Evolutionary conservation across 2,888 invertebrate species (phyloP).

Genomic region (Leptura quadrifasciata): DNA sequence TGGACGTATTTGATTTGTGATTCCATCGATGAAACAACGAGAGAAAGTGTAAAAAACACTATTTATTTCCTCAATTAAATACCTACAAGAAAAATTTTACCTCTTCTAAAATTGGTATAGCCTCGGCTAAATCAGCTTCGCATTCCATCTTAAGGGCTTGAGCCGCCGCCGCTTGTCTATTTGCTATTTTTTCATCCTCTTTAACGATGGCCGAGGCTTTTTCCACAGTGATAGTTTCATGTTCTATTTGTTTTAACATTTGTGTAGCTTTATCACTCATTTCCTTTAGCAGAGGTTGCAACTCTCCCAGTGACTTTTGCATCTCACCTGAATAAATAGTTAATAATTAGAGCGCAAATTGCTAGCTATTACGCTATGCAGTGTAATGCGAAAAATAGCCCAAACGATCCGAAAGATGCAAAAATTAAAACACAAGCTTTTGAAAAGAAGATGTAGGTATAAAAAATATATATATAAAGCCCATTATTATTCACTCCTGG

Average conservation of each 20-base stretch:
- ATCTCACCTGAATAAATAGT: slow-evolving; percentile 75
- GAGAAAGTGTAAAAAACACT: too few species aligned
- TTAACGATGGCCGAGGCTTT: slow-evolving; percentile 86
- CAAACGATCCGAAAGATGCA: too few species aligned
- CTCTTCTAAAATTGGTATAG: slow-evolving; percentile 88
- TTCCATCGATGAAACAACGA: too few species aligned
- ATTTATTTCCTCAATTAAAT: not conserved
- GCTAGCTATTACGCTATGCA: not conserved
- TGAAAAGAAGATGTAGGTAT: too few species aligned
- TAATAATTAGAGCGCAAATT: too few species aligned
- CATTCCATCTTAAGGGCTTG: slow-evolving; percentile 91
- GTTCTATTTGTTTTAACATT: slow-evolving; percentile 86
- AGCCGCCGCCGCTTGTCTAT: slow-evolving; percentile 89
- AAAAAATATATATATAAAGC: too few species aligned
- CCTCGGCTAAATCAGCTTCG: slow-evolving; percentile 93
- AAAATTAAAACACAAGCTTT: too few species aligned
- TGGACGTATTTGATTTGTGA: too few species aligned
- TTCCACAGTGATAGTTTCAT: slow-evolving; percentile 85
- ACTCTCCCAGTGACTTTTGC: slow-evolving; percentile 83
- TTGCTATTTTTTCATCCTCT: slow-evolving; percentile 91
- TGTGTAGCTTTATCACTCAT: slow-evolving; percentile 84
- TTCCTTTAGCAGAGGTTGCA: slow-evolving; percentile 84
- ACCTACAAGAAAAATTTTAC: slow-evolving; percentile 21
- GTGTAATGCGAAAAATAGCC: too few species aligned
- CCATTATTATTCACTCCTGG: too few species aligned